phyloP scores from a whole-genome alignment of 2,797 vertebrate species.

The Phalanger gymnotis region DNA sequence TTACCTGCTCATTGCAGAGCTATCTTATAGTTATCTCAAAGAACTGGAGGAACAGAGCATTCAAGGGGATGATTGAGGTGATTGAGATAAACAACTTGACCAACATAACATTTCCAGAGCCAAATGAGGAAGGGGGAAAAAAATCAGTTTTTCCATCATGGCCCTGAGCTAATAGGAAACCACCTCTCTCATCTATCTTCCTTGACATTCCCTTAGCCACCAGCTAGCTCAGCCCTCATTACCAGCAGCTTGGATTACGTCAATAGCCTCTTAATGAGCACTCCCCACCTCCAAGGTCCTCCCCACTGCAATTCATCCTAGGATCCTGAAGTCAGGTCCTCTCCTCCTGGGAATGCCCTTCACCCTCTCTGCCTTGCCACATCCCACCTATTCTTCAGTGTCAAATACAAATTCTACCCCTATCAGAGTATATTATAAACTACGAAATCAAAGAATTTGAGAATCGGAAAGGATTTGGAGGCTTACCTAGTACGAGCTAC shows the following conservation, averaged over 20 bases:
- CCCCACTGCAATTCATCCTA: neutral
- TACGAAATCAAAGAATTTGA: neutral
- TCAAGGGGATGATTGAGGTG: neutral
- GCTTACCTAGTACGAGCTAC: neutral
- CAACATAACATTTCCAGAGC: neutral
- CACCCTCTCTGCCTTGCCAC: neutral
- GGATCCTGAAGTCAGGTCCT: neutral
- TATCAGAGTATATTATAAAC: neutral
- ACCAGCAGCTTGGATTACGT: neutral
- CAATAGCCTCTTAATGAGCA: neutral
- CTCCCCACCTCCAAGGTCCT: neutral
- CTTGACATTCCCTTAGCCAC: neutral
- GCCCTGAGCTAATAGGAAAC: neutral
- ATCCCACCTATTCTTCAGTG: neutral
- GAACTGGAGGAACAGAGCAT: neutral
- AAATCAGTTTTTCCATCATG: neutral
- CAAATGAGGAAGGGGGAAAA: neutral
- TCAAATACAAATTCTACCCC: neutral
- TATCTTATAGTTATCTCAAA: neutral
- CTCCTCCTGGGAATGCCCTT: neutral
- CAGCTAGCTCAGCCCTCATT: neutral
- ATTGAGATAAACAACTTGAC: neutral
- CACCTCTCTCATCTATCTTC: neutral
- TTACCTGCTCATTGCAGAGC: neutral
- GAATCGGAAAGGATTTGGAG: neutral